Percentiles rank a stretch among this genome's conserved stretches.
phyloP scores from a whole-genome alignment of 2,797 vertebrate genomes.

The Manis crassicaudata region DNA sequence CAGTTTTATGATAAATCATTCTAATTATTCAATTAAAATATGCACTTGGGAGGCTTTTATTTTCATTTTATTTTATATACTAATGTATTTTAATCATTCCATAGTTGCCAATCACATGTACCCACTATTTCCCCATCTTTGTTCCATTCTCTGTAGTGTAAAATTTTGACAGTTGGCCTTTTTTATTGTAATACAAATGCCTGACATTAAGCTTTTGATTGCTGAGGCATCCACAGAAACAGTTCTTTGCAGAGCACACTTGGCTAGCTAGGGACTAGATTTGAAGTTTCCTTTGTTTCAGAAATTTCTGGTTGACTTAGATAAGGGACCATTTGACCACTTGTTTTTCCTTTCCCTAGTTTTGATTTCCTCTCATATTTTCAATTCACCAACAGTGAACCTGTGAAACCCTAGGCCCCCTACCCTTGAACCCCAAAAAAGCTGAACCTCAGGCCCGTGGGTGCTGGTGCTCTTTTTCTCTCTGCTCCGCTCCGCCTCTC shows the following conservation, averaged over 20 bases:
- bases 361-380: neutral
- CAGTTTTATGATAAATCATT: neutral
- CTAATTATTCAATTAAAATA: neutral
- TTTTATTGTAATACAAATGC: neutral
- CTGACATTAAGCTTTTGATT: neutral
- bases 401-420: neutral
- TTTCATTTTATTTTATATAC: neutral
- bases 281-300: neutral
- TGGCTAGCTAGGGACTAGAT: neutral
- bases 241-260: neutral
- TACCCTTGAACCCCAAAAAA: neutral
- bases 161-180: neutral
- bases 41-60: neutral
- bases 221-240: no score
- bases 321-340: neutral
- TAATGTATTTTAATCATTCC: neutral
- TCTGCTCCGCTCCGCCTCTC: neutral
- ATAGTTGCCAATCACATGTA: neutral
- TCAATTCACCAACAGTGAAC: neutral
- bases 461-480: neutral
- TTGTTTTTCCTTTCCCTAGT: neutral
- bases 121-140: neutral
- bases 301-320: neutral
- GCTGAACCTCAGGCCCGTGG: neutral
- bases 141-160: neutral